Evolutionary conservation across 92 coral and sea anemone genomes (phyloP).

Genomic region (Zoanthus sansibaricus): DNA sequence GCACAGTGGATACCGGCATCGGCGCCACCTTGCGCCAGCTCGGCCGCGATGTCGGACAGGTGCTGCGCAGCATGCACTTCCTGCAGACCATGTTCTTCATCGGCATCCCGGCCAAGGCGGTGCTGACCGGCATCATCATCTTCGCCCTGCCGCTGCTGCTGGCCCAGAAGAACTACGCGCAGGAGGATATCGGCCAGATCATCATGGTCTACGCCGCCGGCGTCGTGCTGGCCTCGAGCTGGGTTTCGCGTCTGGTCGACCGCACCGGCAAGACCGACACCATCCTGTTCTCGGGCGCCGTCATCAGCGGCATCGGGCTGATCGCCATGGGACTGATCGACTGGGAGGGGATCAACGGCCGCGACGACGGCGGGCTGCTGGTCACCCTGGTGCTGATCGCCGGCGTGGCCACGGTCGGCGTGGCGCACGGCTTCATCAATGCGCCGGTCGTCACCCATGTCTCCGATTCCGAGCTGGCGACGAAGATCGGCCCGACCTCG

Average conservation of each 20-base stretch:
- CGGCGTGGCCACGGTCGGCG: slow-evolving; percentile 13
- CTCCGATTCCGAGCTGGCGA: background rate
- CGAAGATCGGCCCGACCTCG: background rate
- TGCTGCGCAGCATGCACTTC: background rate
- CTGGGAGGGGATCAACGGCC: background rate
- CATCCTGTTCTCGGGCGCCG: background rate
- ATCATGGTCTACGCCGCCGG: slow-evolving; percentile 5
- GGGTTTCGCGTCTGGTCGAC: background rate
- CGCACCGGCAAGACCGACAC: background rate
- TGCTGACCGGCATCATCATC: slow-evolving; percentile 23
- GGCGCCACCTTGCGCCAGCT: background rate
- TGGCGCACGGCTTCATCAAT: slow-evolving; percentile 16
- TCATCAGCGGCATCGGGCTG: slow-evolving; percentile 12
- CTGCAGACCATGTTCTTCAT: slow-evolving; percentile 12
- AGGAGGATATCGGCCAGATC: slow-evolving; percentile 22
- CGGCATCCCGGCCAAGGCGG: slow-evolving; percentile 27
- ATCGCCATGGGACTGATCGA: background rate
- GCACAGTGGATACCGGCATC: background rate
- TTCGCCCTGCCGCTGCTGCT: slow-evolving; percentile 24
- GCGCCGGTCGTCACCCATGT: slow-evolving; percentile 15
- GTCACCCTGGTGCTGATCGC: background rate
- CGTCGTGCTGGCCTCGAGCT: background rate
- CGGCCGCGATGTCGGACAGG: slow-evolving; percentile 3
- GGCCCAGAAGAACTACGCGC: slow-evolving; percentile 7
- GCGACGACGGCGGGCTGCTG: background rate